These are phyloP conservation scores for Zosterops lateralis DNA, from an alignment of 2,113 vertebrate genomes.

Conservation along the genomic window DNA sequence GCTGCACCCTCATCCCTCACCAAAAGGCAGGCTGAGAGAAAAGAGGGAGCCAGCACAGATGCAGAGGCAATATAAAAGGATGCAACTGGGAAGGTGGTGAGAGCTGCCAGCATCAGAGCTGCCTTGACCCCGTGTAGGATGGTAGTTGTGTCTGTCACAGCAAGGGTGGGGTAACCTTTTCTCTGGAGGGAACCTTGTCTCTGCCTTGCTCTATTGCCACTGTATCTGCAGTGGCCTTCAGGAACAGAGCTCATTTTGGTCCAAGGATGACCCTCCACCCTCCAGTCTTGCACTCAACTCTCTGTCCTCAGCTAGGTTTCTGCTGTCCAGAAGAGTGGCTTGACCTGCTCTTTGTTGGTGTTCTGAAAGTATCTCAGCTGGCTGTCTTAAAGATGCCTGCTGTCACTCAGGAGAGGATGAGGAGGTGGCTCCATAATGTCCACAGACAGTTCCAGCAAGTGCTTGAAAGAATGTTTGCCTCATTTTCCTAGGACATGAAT, in stretches of 20 bases:
- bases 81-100: neutral
- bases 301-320: neutral
- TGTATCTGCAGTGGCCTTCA: neutral
- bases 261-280: neutral
- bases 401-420: neutral
- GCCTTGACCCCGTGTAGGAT: fast-evolving
- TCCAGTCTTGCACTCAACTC: neutral
- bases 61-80: neutral
- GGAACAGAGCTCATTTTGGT: neutral
- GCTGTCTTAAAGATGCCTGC: neutral
- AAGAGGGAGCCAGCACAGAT: neutral
- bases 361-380: neutral
- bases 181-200: neutral
- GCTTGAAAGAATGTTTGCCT: neutral
- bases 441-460: neutral
- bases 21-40: neutral
- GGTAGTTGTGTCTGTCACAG: neutral
- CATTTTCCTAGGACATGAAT: constrained; percentile 10
- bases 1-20: neutral
- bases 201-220: neutral
- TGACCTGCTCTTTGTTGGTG: neutral
- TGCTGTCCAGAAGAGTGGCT: neutral
- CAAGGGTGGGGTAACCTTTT: fast-evolving
- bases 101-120: neutral
- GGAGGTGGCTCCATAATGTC: neutral